phyloP scores from a whole-genome alignment of 2,113 vertebrate genomes.

The Noctilio leporinus region DNA sequence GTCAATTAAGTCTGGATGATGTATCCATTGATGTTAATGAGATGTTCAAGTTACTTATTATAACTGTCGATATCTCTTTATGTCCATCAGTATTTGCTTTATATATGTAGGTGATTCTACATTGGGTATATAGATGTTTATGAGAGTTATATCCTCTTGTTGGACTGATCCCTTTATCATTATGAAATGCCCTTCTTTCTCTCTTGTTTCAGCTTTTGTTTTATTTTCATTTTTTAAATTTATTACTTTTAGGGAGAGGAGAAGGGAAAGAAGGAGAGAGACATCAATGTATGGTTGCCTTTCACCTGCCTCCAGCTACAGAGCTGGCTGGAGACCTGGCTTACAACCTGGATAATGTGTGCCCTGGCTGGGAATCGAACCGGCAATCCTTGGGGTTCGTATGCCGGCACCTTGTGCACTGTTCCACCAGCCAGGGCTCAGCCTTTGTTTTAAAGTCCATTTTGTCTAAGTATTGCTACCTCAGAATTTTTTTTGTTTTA shows the following conservation, averaged over 20 bases:
- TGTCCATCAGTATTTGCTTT: neutral
- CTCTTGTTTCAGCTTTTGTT: neutral
- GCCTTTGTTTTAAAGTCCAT: neutral
- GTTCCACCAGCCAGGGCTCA: no score
- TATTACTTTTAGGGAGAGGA: no score
- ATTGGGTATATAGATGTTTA: neutral
- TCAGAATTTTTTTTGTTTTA: neutral
- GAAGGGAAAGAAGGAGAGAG: no score
- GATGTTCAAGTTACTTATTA: neutral
- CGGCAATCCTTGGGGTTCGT: no score
- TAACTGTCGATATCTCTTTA: neutral
- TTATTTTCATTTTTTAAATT: no score
- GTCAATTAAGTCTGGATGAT: neutral
- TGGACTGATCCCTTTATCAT: neutral
- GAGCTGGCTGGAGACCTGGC: no score
- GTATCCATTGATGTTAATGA: neutral
- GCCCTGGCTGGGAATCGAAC: no score
- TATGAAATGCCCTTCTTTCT: neutral
- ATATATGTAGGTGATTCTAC: neutral
- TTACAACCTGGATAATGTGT: no score
- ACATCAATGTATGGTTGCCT: no score
- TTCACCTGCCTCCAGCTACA: no score
- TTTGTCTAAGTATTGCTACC: neutral
- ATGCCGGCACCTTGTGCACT: no score
- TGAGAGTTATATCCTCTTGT: neutral